These are phyloP conservation scores for Huso huso DNA, from an alignment of 2,797 vertebrate genomes.

Conservation along the genomic window DNA sequence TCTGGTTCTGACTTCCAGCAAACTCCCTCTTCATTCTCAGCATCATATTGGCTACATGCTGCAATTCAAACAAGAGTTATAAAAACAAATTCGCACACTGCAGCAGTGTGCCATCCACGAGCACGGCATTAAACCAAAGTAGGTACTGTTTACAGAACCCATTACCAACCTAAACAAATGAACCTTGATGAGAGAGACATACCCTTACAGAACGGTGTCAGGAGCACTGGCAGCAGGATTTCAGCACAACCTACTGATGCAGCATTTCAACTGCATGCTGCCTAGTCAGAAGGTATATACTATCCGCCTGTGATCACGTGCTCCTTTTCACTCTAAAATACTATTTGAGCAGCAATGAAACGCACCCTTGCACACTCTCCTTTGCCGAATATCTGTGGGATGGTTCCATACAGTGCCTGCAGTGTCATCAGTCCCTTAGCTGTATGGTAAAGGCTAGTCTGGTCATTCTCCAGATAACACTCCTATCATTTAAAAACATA, in stretches of 20 bases:
- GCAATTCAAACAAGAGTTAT: constrained; percentile 20
- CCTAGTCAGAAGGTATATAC: too few species aligned
- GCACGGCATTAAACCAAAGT: too few species aligned
- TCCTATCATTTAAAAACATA: constrained; percentile 56
- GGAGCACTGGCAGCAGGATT: too few species aligned
- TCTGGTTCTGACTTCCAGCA: constrained; percentile 83
- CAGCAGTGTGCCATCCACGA: too few species aligned
- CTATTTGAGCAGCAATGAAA: neutral
- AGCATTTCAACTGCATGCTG: too few species aligned
- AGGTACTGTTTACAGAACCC: too few species aligned
- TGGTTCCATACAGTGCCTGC: constrained; percentile 91
- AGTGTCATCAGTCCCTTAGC: constrained; percentile 95
- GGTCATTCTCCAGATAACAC: constrained; percentile 94
- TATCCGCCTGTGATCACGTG: too few species aligned
- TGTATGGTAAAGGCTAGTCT: constrained; percentile 91
- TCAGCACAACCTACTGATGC: too few species aligned
- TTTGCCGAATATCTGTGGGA: constrained; percentile 94
- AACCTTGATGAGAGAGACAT: too few species aligned
- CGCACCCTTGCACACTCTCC: constrained; percentile 90
- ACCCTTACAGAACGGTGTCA: too few species aligned
- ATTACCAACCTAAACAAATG: too few species aligned
- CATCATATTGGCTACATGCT: constrained; percentile 99
- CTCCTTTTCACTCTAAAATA: neutral
- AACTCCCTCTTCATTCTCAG: constrained; percentile 95
- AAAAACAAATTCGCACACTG: too few species aligned